These are phyloP conservation scores for Narcine bancroftii DNA, from an alignment of 2,113 vertebrate species.

Conservation along the genomic window DNA sequence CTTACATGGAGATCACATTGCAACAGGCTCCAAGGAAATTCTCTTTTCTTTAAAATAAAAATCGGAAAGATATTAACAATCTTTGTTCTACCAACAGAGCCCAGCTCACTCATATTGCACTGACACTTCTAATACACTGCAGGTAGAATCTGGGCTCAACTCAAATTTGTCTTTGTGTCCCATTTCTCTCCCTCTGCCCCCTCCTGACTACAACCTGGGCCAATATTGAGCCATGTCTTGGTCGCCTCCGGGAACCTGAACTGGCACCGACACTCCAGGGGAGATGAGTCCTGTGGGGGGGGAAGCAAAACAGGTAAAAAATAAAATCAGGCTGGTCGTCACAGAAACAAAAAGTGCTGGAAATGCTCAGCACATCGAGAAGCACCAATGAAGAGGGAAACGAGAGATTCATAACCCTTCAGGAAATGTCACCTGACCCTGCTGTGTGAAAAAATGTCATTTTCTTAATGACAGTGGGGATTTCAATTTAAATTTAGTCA, in stretches of 20 bases:
- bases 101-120: neutral
- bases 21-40: neutral
- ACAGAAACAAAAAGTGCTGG: too few relatives aligned
- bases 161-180: slow-evolving; percentile 9
- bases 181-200: slow-evolving; percentile 26
- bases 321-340: neutral
- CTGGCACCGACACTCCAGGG: slow-evolving; percentile 61
- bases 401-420: too few relatives aligned
- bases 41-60: neutral
- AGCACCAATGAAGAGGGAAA: too few relatives aligned
- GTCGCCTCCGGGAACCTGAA: slow-evolving; percentile 64
- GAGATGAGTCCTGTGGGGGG: slow-evolving; percentile 41
- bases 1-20: neutral
- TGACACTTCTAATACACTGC: neutral
- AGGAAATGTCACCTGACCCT: neutral
- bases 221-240: slow-evolving; percentile 66
- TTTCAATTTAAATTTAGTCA: too few relatives aligned
- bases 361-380: too few relatives aligned
- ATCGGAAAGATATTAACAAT: neutral
- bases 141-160: neutral
- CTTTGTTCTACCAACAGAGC: neutral
- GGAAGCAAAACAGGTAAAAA: neutral
- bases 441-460: neutral
- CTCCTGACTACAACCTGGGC: slow-evolving; percentile 61
- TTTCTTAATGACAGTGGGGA: too few relatives aligned